Conservation (phyloP, 2,113 vertebrate genomes). For the Corynorhinus townsendii region DNA sequence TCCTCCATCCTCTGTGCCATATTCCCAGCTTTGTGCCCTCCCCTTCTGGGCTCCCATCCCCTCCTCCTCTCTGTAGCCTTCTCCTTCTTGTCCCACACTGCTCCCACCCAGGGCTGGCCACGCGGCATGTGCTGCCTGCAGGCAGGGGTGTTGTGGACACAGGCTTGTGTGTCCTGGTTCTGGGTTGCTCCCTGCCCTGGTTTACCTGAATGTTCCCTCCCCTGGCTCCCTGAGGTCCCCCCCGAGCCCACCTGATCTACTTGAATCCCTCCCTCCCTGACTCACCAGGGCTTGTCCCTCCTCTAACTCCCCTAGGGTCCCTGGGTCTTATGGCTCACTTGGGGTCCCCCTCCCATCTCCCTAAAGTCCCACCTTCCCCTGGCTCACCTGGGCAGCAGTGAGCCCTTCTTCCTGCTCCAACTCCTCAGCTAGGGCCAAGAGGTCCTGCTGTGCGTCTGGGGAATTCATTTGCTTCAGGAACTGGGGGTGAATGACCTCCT, state of each 20-base stretch:
- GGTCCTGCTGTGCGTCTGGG: conserved; percentile 21
- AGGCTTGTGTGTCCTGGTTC: fast-evolving
- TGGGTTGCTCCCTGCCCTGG: no score
- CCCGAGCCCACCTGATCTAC: neutral
- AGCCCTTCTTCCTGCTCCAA: conserved; percentile 29
- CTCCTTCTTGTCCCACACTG: neutral
- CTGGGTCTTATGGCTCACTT: neutral
- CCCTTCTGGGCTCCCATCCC: neutral
- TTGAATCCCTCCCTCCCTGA: neutral
- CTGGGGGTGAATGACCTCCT: conserved; percentile 14
- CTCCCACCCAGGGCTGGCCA: no score
- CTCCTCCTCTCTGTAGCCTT: neutral
- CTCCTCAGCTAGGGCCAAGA: neutral
- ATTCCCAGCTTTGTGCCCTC: no score
- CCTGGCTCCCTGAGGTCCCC: neutral
- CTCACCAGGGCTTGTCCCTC: no score
- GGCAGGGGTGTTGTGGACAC: neutral
- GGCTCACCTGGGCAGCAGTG: conserved; percentile 19
- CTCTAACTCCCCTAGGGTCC: neutral
- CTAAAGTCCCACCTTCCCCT: neutral
- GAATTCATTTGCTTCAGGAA: conserved; percentile 63
- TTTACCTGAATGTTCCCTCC: no score
- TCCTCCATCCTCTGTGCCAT: neutral
- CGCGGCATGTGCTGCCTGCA: no score
- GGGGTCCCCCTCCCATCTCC: neutral